Evolutionary conservation across 2,888 invertebrate species (phyloP).

Genomic region (Orchestes rusci): DNA sequence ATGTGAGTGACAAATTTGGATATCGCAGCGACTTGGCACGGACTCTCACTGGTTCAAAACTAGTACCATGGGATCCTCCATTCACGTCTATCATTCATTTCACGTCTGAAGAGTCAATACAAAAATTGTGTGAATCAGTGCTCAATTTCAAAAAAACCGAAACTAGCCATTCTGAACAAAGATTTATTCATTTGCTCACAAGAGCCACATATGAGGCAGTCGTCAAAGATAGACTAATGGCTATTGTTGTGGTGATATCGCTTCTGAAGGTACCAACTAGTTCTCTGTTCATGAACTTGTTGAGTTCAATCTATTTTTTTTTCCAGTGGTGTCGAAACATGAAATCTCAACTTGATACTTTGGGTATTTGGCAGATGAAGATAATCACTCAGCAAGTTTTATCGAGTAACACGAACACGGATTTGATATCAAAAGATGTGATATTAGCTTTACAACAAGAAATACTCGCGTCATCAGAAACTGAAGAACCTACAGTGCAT

Average conservation of each 20-base stretch:
- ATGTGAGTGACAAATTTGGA: slow-evolving; percentile 77
- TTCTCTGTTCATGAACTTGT: no score
- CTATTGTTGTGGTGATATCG: slow-evolving; percentile 65
- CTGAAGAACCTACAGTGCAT: no score
- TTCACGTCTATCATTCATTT: slow-evolving; percentile 66
- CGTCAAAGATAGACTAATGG: slow-evolving; percentile 69
- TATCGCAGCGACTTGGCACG: slow-evolving; percentile 72
- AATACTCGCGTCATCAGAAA: slow-evolving; percentile 48
- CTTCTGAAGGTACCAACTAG: slow-evolving; percentile 64
- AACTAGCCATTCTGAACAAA: slow-evolving; percentile 41
- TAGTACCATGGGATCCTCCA: slow-evolving; percentile 60
- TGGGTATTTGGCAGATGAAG: slow-evolving; percentile 71
- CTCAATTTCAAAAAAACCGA: slow-evolving; percentile 14
- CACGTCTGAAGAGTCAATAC: slow-evolving; percentile 63
- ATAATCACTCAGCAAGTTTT: slow-evolving; percentile 51
- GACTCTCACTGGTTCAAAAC: slow-evolving; percentile 66
- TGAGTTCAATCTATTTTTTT: no score
- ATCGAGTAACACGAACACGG: slow-evolving; percentile 35
- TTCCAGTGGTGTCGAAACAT: slow-evolving; percentile 34
- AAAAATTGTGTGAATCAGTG: slow-evolving; percentile 54
- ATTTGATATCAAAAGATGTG: slow-evolving; percentile 54
- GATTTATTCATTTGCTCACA: slow-evolving; percentile 54
- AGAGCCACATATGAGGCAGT: slow-evolving; percentile 74
- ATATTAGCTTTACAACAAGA: slow-evolving; percentile 56
- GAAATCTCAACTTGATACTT: slow-evolving; percentile 46